These are phyloP conservation scores for Pollenia amentaria DNA, from an alignment of 2,888 invertebrate species.

Conservation along the genomic window DNA sequence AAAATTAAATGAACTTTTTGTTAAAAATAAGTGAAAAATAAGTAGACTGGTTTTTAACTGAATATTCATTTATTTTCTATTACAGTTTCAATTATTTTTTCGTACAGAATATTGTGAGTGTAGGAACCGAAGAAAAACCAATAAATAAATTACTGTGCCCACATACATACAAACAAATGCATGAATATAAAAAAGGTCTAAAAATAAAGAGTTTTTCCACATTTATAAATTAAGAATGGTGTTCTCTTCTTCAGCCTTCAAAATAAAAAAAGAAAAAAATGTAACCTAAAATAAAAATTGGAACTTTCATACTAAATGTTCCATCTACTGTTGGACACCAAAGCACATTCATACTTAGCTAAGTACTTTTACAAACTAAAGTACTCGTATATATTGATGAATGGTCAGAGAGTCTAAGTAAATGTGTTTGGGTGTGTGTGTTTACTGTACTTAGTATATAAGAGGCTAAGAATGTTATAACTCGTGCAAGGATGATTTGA, in stretches of 20 bases:
- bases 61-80: too few relatives aligned
- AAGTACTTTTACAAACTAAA: too few relatives aligned
- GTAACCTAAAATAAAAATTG: constrained; percentile 44
- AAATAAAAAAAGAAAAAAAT: constrained; percentile 1
- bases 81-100: too few relatives aligned
- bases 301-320: constrained; percentile 68
- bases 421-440: too few relatives aligned
- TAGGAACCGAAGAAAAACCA: too few relatives aligned
- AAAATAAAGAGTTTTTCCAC: constrained; percentile 24
- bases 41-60: too few relatives aligned
- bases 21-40: too few relatives aligned
- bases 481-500: constrained; percentile 70
- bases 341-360: constrained; percentile 17
- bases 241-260: constrained; percentile 27
- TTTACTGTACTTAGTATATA: constrained; percentile 29
- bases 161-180: neutral
- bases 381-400: too few relatives aligned
- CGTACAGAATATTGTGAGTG: too few relatives aligned
- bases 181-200: neutral
- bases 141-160: constrained; percentile 61
- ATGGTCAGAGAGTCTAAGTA: too few relatives aligned
- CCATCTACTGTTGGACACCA: constrained; percentile 20
- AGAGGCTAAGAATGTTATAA: constrained; percentile 66
- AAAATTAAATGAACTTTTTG: too few relatives aligned
- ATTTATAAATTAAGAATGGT: constrained; percentile 65